Evolutionary conservation across 2,888 invertebrate genomes (phyloP), one percentile per base, ranked within the genome.

Genomic region (Lasioglossum oenotherae): DNA sequence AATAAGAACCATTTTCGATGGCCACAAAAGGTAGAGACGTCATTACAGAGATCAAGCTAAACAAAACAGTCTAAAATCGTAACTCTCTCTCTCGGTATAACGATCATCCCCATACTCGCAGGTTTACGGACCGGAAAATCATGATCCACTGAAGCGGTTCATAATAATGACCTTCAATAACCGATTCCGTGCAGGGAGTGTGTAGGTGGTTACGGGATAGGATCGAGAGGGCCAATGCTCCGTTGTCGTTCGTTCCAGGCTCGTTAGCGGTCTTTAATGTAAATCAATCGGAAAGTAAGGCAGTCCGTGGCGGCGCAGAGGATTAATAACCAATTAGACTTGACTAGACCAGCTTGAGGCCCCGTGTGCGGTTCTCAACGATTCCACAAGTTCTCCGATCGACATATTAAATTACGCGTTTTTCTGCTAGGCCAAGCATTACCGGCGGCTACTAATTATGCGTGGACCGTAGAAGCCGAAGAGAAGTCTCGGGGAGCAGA

Each of bases 271-370:
- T 46, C 77, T 38, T 74, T 80, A 69, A 76, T 72, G 83, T 83
- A 83, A 87, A 87, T 87, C 86, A 83, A 84, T 87, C 83, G 81
- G 35, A 76, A 81, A 64, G 64, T 73, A 69, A 80, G 57, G 57
- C 74, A 64, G 80, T 74, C 64, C 57, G 41, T 57, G 72, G 8
- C 71, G 78, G n/a, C 69, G 71, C 23, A 19, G 31, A 74, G 81
- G 78, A 82, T 84, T 88, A 87, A 85, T 88, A 85, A 88, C 78
- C 87, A 88, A 88, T 87, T 87, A 87, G 80, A 41, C 71, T n/a
- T n/a, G n/a, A n/a, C n/a, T n/a, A n/a, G n/a, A n/a, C 64, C 41
- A 27, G 74, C 53, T 77, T 73, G 73, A 41, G 53, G 57, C 74
- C 57, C 57, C 46, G 27, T 44, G 60, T 57, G 75, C 41, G 57